Percentiles rank a stretch among this genome's conserved stretches.
These are phyloP conservation scores for Micronycteris hirsuta DNA, from an alignment of 2,113 vertebrate genomes.

Conservation along the genomic window DNA sequence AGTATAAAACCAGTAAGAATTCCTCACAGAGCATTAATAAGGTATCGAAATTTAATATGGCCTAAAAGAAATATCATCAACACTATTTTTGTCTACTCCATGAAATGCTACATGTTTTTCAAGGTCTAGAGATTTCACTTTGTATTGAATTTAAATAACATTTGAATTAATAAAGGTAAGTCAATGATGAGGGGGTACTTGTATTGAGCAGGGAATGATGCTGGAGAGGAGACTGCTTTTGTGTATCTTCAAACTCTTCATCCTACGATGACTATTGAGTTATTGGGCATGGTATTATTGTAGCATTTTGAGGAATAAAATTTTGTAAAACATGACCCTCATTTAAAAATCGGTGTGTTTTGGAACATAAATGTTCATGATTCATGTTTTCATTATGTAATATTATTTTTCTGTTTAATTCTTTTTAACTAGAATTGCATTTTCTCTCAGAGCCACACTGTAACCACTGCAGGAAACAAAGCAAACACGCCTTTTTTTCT, in stretches of 20 bases:
- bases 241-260: neutral
- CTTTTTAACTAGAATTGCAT: neutral
- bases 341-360: neutral
- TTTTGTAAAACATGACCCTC: neutral
- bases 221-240: neutral
- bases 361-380: neutral
- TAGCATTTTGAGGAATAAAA: neutral
- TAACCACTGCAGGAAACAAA: neutral
- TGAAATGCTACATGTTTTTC: neutral
- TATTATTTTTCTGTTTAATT: neutral
- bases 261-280: neutral
- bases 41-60: neutral
- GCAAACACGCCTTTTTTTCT: neutral
- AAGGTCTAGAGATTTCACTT: neutral
- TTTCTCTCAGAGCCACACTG: neutral
- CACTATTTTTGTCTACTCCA: neutral
- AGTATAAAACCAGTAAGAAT: constrained; percentile 1
- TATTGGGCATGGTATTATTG: neutral
- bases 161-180: neutral
- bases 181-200: neutral
- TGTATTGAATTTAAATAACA: neutral
- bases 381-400: neutral
- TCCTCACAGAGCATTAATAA: neutral
- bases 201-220: neutral
- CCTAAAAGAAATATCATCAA: neutral